Evolutionary conservation across 2,888 invertebrate genomes (phyloP).

Genomic region (Seladonia tumulorum): DNA sequence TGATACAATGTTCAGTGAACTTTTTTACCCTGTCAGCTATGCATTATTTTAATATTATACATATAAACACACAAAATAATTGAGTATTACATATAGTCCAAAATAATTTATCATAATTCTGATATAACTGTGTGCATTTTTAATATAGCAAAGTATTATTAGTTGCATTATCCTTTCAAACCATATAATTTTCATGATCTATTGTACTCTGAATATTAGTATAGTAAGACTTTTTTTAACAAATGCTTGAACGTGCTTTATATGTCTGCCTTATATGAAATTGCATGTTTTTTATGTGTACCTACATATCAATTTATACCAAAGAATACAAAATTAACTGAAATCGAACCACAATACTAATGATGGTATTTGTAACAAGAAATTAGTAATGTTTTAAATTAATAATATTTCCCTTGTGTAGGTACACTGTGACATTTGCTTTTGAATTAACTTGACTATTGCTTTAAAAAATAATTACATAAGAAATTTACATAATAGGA

Average conservation of each 20-base stretch:
- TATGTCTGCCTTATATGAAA: slow-evolving; percentile 41
- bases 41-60: slow-evolving; percentile 42
- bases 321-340: slow-evolving; percentile 50
- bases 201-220: slow-evolving; percentile 21
- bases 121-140: slow-evolving; percentile 25
- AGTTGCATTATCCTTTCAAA: slow-evolving; percentile 31
- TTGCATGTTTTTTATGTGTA: slow-evolving; percentile 36
- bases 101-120: slow-evolving; percentile 35
- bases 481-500: slow-evolving; percentile 13
- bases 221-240: slow-evolving; percentile 31
- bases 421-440: slow-evolving; percentile 29
- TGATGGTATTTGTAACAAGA: slow-evolving; percentile 10
- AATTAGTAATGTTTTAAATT: slow-evolving; percentile 23
- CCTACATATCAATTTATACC: slow-evolving; percentile 40
- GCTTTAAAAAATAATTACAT: slow-evolving; percentile 21
- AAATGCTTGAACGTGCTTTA: slow-evolving; percentile 40
- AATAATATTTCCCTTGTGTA: slow-evolving; percentile 40
- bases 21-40: slow-evolving; percentile 38
- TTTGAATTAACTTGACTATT: slow-evolving; percentile 5
- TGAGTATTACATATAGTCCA: slow-evolving; percentile 27
- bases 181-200: slow-evolving; percentile 26
- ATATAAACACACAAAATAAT: slow-evolving; percentile 26
- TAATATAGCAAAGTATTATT: slow-evolving; percentile 41
- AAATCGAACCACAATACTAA: slow-evolving; percentile 29
- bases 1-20: slow-evolving; percentile 38